These are phyloP conservation scores for Volucella zonaria DNA, from an alignment of 2,888 invertebrate genomes.

Conservation along the genomic window DNA sequence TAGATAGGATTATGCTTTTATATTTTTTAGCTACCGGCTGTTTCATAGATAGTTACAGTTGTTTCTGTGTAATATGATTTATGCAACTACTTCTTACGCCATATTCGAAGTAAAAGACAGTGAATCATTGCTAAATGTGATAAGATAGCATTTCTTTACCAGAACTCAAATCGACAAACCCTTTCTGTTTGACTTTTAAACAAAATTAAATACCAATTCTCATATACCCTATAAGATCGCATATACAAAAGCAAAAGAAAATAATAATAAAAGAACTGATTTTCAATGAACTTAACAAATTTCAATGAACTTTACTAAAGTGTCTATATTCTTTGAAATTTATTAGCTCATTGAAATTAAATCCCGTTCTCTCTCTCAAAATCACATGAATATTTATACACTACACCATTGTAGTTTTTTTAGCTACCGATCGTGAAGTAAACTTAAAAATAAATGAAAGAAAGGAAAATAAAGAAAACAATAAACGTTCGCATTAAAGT, in stretches of 20 bases:
- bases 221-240: too few relatives aligned
- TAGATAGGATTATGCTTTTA: too few relatives aligned
- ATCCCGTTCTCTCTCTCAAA: conserved; percentile 45
- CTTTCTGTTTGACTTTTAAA: too few relatives aligned
- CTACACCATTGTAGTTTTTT: not conserved
- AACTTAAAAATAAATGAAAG: conserved; percentile 13
- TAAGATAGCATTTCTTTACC: too few relatives aligned
- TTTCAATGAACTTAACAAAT: conserved; percentile 33
- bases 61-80: too few relatives aligned
- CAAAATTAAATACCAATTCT: too few relatives aligned
- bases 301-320: conserved; percentile 28
- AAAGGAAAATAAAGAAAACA: conserved; percentile 21
- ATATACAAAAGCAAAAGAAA: not conserved
- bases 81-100: too few relatives aligned
- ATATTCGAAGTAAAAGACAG: too few relatives aligned
- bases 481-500: conserved; percentile 26
- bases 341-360: conserved; percentile 51
- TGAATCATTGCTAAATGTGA: too few relatives aligned
- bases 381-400: conserved; percentile 57
- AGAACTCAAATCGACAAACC: too few relatives aligned
- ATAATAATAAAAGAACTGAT: conserved; percentile 24
- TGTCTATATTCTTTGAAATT: conserved; percentile 38
- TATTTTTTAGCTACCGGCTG: too few relatives aligned
- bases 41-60: too few relatives aligned
- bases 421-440: conserved; percentile 50